These are phyloP conservation scores for Microctonus brassicae DNA, from an alignment of 2,888 invertebrate genomes.

Conservation along the genomic window DNA sequence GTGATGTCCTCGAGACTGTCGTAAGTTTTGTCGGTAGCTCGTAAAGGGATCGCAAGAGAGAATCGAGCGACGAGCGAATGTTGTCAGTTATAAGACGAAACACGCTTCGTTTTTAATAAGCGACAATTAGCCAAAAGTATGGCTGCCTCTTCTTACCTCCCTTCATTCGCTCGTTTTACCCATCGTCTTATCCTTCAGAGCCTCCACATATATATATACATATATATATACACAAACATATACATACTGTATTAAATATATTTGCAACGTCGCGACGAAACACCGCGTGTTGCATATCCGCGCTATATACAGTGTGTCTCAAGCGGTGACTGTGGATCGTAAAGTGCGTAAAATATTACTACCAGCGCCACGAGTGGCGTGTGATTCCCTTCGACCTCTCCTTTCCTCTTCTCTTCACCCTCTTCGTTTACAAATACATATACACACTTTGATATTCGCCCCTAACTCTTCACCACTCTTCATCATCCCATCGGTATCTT, in stretches of 20 bases:
- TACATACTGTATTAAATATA: background rate
- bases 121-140: conserved; percentile 60
- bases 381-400: conserved; percentile 33
- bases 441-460: background rate
- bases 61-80: conserved; percentile 38
- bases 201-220: conserved; percentile 25
- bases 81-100: conserved; percentile 42
- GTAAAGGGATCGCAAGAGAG: conserved; percentile 43
- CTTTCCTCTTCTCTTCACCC: conserved; percentile 5
- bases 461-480: background rate
- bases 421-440: background rate
- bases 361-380: conserved; percentile 50
- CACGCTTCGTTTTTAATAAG: conserved; percentile 63
- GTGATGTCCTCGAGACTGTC: conserved; percentile 46
- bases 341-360: conserved; percentile 59
- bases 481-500: background rate
- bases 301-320: conserved; percentile 23
- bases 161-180: conserved; percentile 15
- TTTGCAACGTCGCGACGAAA: background rate
- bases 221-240: background rate
- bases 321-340: conserved; percentile 54
- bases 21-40: conserved; percentile 50
- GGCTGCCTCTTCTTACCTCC: conserved; percentile 35
- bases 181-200: conserved; percentile 16
- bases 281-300: conserved; percentile 9